Evolutionary conservation across 2,113 vertebrate species (phyloP), one percentile per base, ranked within the genome.

Genomic region (Chaetodon trifascialis): DNA sequence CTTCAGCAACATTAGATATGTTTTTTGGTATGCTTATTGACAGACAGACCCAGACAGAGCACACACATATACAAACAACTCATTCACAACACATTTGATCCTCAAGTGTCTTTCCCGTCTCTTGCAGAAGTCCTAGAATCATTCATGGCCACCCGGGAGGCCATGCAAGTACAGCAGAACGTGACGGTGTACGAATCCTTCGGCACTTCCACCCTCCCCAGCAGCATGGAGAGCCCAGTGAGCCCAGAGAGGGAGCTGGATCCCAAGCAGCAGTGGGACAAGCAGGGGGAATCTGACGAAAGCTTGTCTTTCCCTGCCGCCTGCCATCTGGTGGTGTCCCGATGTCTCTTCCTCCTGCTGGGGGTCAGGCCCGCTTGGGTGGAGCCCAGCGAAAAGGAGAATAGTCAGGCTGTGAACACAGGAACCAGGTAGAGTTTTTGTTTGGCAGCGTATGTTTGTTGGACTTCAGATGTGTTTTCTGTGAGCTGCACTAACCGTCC

Each of bases 131-230:
- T 96, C 52, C 79, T 96, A 23, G 95, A 96, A 82, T 96, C 95
- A 58, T 96, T 96, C 83, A 93, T 96, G 91, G 95, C 95, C 68
- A 96, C 95, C 0, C 91, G 95, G 6, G 95, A 96, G 75, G 95
- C 95, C 69, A 95, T 96, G 94, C 94, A 96, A 59, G 91, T 95
- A 2, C 96, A 96, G 85, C 95, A 96, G 90, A 95, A 95, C 6
- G 94, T 95, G 88, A 96, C 95, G 0, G 95, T 96, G 38, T 96
- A 96, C 19, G 95, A 96, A 89, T 96, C 95, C 7, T 95, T 95
- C 5, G 95, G 95, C 80, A 96, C 95, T 11, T 95, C 94, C 81
- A 93, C 91, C 30, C 93, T 95, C 63, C 95, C 94, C 52, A 93
- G 93, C 90, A 95, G 93, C 70, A 88, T 91, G 11, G 95, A 95